phyloP scores from a whole-genome alignment of 1,140 invertebrate genomes.

The Drosophila tani region DNA sequence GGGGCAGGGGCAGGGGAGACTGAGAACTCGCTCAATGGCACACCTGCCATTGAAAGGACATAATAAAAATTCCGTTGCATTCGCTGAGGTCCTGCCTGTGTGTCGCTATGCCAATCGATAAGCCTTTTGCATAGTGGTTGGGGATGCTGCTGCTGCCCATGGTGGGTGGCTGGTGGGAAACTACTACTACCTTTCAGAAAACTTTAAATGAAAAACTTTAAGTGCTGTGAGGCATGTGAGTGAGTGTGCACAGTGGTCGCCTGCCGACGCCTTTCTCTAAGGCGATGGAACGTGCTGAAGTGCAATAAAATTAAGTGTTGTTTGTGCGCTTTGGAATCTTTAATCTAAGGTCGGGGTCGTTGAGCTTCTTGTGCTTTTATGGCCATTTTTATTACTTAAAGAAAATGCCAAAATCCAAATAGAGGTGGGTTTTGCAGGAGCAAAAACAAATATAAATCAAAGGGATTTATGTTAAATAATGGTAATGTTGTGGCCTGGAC shows the following conservation, averaged over 20 bases:
- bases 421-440: not conserved
- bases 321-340: conserved; percentile 40
- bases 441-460: conserved; percentile 16
- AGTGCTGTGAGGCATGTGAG: conserved; percentile 59
- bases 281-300: conserved; percentile 42
- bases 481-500: conserved; percentile 3
- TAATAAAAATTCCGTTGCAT: conserved; percentile 79
- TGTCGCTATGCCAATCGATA: conserved; percentile 76
- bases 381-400: conserved; percentile 28
- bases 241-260: conserved; percentile 38
- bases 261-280: not conserved
- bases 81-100: conserved; percentile 40
- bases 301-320: conserved; percentile 46
- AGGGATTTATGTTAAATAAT: conserved; percentile 17
- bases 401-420: conserved; percentile 15
- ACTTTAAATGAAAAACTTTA: conserved; percentile 83
- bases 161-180: not conserved
- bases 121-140: conserved; percentile 67
- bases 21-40: conserved; percentile 49
- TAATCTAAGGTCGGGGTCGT: conserved; percentile 25
- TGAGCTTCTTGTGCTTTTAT: conserved; percentile 8
- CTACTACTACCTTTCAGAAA: conserved; percentile 58
- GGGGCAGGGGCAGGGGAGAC: conserved; percentile 7
- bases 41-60: conserved; percentile 64
- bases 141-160: not conserved